Conservation (phyloP, 2,113 vertebrate species). For the Alouatta palliata region DNA sequence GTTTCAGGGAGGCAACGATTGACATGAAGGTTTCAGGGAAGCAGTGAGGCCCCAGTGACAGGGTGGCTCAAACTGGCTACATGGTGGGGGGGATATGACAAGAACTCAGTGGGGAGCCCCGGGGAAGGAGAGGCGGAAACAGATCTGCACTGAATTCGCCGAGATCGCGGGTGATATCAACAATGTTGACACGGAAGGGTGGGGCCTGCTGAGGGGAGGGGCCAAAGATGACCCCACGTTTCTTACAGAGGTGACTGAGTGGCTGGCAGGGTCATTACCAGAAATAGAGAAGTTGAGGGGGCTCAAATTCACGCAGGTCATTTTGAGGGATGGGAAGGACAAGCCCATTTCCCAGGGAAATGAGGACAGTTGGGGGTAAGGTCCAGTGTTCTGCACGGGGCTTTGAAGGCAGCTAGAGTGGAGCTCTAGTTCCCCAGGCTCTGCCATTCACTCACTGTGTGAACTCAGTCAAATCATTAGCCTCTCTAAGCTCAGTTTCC, state of each 20-base stretch:
- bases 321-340: neutral
- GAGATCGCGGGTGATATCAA: neutral
- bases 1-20: neutral
- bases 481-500: neutral
- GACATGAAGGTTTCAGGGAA: neutral
- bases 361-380: neutral
- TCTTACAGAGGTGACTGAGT: neutral
- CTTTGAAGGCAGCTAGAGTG: neutral
- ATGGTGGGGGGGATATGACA: rapidly evolving
- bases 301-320: neutral
- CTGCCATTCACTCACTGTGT: neutral
- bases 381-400: neutral
- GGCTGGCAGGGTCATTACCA: neutral
- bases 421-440: neutral
- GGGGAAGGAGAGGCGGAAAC: neutral
- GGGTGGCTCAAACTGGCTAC: neutral
- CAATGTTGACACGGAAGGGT: neutral
- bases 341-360: neutral
- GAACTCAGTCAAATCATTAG: neutral
- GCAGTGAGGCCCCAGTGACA: too few relatives aligned
- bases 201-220: neutral
- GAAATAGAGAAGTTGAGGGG: neutral
- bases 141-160: neutral
- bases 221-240: neutral
- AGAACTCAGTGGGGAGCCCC: neutral